A percentile compares a stretch with the other conserved stretches of the same genome.
Conservation (phyloP, 2,888 invertebrate species). For the Scaptomyza flava region DNA sequence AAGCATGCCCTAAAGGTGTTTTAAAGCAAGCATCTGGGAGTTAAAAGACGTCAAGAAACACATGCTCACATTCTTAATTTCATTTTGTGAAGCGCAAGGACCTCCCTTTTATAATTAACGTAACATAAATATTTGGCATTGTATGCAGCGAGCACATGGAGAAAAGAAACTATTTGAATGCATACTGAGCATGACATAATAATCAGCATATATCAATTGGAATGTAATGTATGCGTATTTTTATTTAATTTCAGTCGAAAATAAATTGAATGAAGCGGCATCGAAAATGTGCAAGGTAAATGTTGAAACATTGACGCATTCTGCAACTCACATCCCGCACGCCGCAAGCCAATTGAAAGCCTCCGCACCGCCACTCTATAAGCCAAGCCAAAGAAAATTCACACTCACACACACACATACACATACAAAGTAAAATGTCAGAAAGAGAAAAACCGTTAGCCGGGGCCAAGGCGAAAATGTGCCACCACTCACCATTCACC, state of each 20-base stretch:
- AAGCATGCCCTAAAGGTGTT: conserved; percentile 8
- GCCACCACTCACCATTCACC: conserved; percentile 69
- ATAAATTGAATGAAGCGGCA: conserved; percentile 61
- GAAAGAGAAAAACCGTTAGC: conserved; percentile 20
- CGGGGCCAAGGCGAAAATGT: conserved; percentile 57
- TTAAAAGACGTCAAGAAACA: neutral
- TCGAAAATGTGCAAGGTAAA: conserved; percentile 59
- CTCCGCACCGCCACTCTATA: conserved; percentile 46
- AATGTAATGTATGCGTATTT: conserved; percentile 63
- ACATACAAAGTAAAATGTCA: conserved; percentile 51
- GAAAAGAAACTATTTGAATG: neutral
- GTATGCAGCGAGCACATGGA: no score
- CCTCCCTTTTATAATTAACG: conserved; percentile 1
- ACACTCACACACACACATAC: conserved; percentile 1
- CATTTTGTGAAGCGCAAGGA: neutral
- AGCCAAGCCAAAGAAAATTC: conserved; percentile 55
- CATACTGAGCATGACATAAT: conserved; percentile 30
- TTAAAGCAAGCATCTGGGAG: neutral
- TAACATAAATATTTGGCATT: neutral
- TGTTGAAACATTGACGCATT: conserved; percentile 47
- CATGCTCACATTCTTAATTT: neutral
- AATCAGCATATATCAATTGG: conserved; percentile 60
- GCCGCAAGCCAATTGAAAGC: conserved; percentile 58
- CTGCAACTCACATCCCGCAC: conserved; percentile 17
- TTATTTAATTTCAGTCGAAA: conserved; percentile 74